Base-by-base conservation (phyloP, 2,113 vertebrate species). In the Chamaea fasciata region DNA sequence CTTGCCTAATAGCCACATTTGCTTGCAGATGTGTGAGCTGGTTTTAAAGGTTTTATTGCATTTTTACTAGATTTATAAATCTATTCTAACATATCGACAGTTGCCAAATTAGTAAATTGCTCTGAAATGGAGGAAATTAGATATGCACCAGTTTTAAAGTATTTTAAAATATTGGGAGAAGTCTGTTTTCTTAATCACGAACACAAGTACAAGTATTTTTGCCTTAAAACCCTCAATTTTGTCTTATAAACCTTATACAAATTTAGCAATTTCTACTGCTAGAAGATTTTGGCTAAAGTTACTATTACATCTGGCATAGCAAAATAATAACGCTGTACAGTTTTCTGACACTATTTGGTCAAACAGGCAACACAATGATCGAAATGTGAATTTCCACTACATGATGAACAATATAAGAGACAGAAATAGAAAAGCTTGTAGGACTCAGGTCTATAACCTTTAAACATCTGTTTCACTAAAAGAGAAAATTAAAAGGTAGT, bases 31-130 rank as follows among this genome's bases (percentile, higher is more conserved):
- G 44, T 90, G 37, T 91, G 91, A 97, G 77, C 30, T 56, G 75
- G 28, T 86, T 92, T 96, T 94, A 73, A 91, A 94, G 84, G 70
- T 82, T 90, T 83, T 94, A 80, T 64, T 93, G 65, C 24, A 12
- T 74, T 95, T 96, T 94, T 91, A 92, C 69, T 79, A 91, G 64
- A 80, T 79, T 88, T 95, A 90, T 84, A 97, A 87, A 84, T 82
- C 33, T 88, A 52, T 91, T 78, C 77, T 84, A 91, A 73, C 30
- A 39, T 95, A 77, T 42, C 7, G 53, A 65, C 30, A 74, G 77
- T 83, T 97, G 68, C 68, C 87, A 96, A 77, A 77, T 75, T 62
- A 90, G 82, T 74, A 83, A 96, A 90, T n/a, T 88, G 30, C 56
- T 94, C 83, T 49, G n/a, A 89, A 95, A 94, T 69, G 78, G 50